Percentiles rank a stretch among this genome's conserved stretches.
These are phyloP conservation scores for Zosterops japonicus DNA, from an alignment of 2,113 vertebrate species.

Conservation along the genomic window DNA sequence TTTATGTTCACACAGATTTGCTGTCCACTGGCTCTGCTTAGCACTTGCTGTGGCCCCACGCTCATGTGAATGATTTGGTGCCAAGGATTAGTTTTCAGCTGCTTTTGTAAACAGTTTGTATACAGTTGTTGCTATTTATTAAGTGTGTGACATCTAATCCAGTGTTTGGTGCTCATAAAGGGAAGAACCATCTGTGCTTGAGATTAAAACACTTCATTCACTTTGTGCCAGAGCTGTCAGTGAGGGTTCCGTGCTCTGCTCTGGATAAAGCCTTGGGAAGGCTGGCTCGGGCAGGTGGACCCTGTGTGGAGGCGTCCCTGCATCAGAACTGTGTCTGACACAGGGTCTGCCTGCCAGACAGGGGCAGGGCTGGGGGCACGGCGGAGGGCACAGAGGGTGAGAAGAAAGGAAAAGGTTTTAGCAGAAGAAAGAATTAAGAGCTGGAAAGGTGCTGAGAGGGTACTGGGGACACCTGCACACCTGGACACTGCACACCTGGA, in stretches of 20 bases:
- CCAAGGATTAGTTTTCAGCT: slow-evolving; percentile 22
- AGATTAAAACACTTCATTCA: slow-evolving; percentile 2
- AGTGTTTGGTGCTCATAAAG: slow-evolving; percentile 13
- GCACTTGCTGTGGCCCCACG: not conserved
- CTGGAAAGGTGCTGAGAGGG: not conserved
- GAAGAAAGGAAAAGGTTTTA: not conserved
- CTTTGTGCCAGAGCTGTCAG: not conserved
- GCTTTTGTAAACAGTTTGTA: slow-evolving; percentile 13
- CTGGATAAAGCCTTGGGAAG: not conserved
- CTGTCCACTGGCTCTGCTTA: not conserved
- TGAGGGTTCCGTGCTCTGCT: not conserved
- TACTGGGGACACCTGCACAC: too few relatives aligned
- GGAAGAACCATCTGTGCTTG: slow-evolving; percentile 19
- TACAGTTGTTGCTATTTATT: slow-evolving; percentile 45
- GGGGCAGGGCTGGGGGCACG: not conserved
- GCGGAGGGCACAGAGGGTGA: not conserved
- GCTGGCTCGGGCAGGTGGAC: not conserved
- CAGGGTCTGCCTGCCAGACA: not conserved
- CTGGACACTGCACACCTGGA: too few relatives aligned
- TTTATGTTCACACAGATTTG: not conserved
- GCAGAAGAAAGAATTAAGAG: not conserved
- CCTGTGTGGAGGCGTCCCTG: not conserved
- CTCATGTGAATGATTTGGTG: not conserved
- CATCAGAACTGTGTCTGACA: not conserved
- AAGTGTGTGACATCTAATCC: slow-evolving; percentile 38